These are phyloP conservation scores for Tachysurus vachellii DNA, from an alignment of 2,113 vertebrate genomes.

Conservation along the genomic window DNA sequence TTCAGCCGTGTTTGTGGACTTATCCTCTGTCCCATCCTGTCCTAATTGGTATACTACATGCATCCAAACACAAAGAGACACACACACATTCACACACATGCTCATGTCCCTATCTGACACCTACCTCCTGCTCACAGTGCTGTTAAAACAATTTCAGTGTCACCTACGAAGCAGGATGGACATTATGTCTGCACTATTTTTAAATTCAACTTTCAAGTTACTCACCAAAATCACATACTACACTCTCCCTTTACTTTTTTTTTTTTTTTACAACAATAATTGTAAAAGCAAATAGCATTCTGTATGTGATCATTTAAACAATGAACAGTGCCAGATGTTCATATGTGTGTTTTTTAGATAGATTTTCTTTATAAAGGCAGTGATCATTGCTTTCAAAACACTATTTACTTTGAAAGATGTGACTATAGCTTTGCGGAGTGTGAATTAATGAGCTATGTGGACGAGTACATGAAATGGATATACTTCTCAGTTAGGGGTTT, in stretches of 20 bases:
- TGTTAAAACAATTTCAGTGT: not conserved
- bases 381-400: not conserved
- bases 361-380: not conserved
- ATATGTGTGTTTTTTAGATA: too few species aligned
- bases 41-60: not conserved
- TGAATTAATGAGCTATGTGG: not conserved
- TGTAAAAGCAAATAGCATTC: not conserved
- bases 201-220: not conserved
- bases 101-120: not conserved
- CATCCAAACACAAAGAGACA: not conserved
- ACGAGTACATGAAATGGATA: not conserved
- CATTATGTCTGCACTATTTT: not conserved
- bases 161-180: not conserved
- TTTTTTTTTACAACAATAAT: not conserved
- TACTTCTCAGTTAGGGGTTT: not conserved
- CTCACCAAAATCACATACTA: not conserved
- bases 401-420: not conserved
- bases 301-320: not conserved
- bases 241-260: too few species aligned
- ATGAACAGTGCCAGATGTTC: not conserved
- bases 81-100: not conserved
- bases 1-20: not conserved
- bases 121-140: not conserved
- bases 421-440: not conserved
- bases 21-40: not conserved